These are phyloP conservation scores for Akabosia matsudoensis DNA, from an alignment of 1,140 invertebrate species.

Conservation along the genomic window DNA sequence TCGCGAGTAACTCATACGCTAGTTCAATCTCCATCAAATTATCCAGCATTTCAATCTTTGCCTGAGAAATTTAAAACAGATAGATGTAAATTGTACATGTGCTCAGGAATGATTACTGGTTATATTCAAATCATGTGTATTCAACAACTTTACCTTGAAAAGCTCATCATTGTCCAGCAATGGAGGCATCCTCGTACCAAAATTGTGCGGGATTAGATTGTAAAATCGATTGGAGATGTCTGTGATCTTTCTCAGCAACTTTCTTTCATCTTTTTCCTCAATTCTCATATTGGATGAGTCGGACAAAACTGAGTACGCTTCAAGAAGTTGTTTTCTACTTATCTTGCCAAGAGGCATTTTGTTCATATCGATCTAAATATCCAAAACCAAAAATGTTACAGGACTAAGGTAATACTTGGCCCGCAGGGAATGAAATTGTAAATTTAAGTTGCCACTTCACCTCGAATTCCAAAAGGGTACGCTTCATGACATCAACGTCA, in stretches of 20 bases:
- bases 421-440: constrained; percentile 1
- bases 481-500: constrained; percentile 87
- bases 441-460: constrained; percentile 52
- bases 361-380: constrained; percentile 75
- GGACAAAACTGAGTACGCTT: constrained; percentile 76
- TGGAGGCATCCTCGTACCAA: constrained; percentile 78
- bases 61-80: constrained; percentile 54
- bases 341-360: constrained; percentile 98
- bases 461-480: constrained; percentile 89
- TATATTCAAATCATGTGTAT: constrained; percentile 25
- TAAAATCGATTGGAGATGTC: constrained; percentile 90
- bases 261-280: constrained; percentile 56
- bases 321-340: constrained; percentile 83
- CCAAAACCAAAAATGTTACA: constrained; percentile 54
- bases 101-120: no score
- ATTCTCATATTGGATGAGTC: constrained; percentile 62
- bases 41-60: constrained; percentile 88
- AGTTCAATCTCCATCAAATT: constrained; percentile 90
- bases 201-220: constrained; percentile 91
- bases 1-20: constrained; percentile 81
- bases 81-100: neutral
- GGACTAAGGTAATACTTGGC: constrained; percentile 9
- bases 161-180: constrained; percentile 71
- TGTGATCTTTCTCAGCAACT: constrained; percentile 61
- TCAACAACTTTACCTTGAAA: constrained; percentile 61